Base-by-base conservation (phyloP, 2,797 vertebrate genomes). In the Coregonus ussuriensis region DNA sequence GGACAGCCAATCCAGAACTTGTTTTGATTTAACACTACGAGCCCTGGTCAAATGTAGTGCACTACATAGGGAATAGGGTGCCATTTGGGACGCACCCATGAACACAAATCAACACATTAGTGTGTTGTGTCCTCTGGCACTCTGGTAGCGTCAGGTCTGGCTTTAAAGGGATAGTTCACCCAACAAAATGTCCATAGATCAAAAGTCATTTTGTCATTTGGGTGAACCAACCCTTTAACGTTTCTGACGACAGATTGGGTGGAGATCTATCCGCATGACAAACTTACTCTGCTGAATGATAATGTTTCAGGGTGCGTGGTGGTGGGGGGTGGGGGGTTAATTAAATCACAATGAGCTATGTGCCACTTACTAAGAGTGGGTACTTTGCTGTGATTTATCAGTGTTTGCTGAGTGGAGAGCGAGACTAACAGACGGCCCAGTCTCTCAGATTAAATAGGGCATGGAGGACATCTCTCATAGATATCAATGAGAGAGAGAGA, bases 311-410 rank as follows among this genome's bases (percentile, higher is more conserved):
- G 56, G n/a, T 59, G 56, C 0, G 41, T 21, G 6, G 56, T 21
- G 56, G 15, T 16, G 56, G 56, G 0, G 18, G 18, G 56, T 1
- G 15, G 56, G n/a, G 62, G 87, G 79, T 87, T 88, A 89, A 93
- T 91, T 91, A 91, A 91, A 94, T 93, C 93, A 93, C 89, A 94
- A 93, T 91, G 90, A 93, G 91, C 89, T 89, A 76, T 83, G 87
- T 91, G 93, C 91, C 92, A 92, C 88, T 90, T 89, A 89, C 89
- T 93, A 92, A 94, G 92, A 91, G 89, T 77, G 79, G 89, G 87
- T 90, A 91, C 92, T 94, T 93, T 91, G 86, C 88, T 77, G 87
- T 93, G 92, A 94, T 93, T 93, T 92, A 94, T 95, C 89, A 88
- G 84, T 93, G 92, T 95, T 95, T 93, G 90, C 86, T 76, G 82